A percentile compares a stretch with the other conserved stretches of the same genome.
Evolutionary conservation across 2,888 invertebrate species (phyloP).

Genomic region (Platycheirus rosarum): DNA sequence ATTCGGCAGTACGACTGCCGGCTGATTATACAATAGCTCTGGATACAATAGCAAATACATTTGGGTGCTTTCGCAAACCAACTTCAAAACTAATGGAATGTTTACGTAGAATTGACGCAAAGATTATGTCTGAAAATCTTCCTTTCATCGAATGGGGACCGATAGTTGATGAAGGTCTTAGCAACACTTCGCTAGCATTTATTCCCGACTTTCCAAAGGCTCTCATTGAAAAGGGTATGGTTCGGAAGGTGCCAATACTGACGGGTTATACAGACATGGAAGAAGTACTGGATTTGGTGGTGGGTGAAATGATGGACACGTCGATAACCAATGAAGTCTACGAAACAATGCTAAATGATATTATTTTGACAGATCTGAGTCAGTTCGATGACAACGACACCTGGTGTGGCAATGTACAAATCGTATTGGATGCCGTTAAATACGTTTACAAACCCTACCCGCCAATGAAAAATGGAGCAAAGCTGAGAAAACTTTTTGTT

Average conservation of each 20-base stretch:
- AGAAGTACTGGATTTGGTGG: constrained; percentile 87
- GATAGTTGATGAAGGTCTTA: constrained; percentile 88
- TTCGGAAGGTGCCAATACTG: constrained; percentile 88
- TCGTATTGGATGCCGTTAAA: constrained; percentile 88
- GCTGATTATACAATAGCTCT: constrained; percentile 86
- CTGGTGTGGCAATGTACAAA: constrained; percentile 86
- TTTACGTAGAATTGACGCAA: constrained; percentile 85
- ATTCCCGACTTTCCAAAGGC: constrained; percentile 87
- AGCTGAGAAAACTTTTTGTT: constrained; percentile 86
- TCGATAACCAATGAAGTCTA: constrained; percentile 84
- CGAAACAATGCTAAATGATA: constrained; percentile 86
- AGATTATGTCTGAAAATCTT: constrained; percentile 85
- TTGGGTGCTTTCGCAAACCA: constrained; percentile 88
- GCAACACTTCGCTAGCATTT: constrained; percentile 87
- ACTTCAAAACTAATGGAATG: constrained; percentile 88
- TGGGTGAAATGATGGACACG: constrained; percentile 85
- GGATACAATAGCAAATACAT: constrained; percentile 86
- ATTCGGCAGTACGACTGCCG: constrained; percentile 86
- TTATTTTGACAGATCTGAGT: constrained; percentile 85
- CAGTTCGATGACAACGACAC: constrained; percentile 84
- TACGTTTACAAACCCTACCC: constrained; percentile 90
- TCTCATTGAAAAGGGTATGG: constrained; percentile 85
- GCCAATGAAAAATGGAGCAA: constrained; percentile 85
- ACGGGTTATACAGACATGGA: constrained; percentile 93
- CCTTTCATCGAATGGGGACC: constrained; percentile 89